Evolutionary conservation across 2,888 invertebrate genomes (phyloP), one percentile per base, ranked within the genome.

Genomic region (Eurois occulta): DNA sequence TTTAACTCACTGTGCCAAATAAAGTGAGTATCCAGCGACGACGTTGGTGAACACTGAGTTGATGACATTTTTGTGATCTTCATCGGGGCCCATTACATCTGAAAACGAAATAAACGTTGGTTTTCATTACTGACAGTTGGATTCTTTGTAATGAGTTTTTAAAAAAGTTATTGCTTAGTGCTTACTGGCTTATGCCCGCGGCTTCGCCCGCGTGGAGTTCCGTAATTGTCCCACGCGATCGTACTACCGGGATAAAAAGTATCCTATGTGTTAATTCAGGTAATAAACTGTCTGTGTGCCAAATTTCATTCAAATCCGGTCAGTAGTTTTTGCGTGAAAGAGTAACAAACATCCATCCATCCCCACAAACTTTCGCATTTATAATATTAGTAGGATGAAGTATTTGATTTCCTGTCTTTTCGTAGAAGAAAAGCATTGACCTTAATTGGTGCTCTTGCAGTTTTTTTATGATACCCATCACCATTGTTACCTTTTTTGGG

Each of bases 51-150:
- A 97, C 0, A 94, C 97, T 8, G 97, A 97, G 80, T 97, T 97
- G 35, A 95, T 96, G 2, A 97, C 93, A 86, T 97, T 97, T 41
- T 90, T 93, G 88, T 97, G 97, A 89, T 97, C 97, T 94, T 97
- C 97, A 84, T 97, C 97, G 0, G 97, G 97, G 1, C 97, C 97
- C 97, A 97, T 97, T 8, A 97, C 97, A 92, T 96, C 97, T 97
- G 87, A 64, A 91, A 93, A 81, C 2, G 2, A 75, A 70, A 35
- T 1, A 48, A 16, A n/a, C 24, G 2, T 32, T 18, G 2, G 11
- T 21, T 65, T n/a, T 18, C 11, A 41, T 65, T 7, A 65, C 38
- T 65, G 38, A 41, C 3, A 16, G 35, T 41, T 18, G 18, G 24
- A 24, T 64, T 13, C 6, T 11, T 64, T 24, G 5, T 5, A 4